phyloP scores from a whole-genome alignment of 2,113 vertebrate genomes.

The Bettongia penicillata region DNA sequence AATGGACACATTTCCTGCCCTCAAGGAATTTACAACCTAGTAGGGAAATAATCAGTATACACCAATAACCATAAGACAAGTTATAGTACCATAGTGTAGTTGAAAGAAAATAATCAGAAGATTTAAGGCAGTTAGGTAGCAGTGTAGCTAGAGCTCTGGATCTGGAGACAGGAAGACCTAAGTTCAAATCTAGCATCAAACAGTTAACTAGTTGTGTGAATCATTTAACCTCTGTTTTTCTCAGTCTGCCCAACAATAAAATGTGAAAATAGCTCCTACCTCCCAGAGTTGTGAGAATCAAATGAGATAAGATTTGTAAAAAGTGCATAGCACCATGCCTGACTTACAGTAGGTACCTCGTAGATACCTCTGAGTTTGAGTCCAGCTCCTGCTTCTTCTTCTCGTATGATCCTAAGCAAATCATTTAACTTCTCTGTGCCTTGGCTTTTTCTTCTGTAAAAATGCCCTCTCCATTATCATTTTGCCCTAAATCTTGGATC shows the following conservation, averaged over 20 bases:
- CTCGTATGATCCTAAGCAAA: too few species aligned
- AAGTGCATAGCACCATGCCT: background rate
- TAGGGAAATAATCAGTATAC: background rate
- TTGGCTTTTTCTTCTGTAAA: background rate
- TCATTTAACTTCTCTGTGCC: background rate
- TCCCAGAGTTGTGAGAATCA: background rate
- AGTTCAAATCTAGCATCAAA: background rate
- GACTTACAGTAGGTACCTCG: too few species aligned
- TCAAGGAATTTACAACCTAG: background rate
- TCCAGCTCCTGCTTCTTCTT: too few species aligned
- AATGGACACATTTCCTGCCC: background rate
- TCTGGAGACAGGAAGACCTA: background rate
- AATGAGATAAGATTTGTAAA: background rate
- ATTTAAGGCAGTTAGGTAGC: background rate
- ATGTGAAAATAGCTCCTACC: background rate
- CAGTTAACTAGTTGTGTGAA: background rate
- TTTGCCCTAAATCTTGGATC: background rate
- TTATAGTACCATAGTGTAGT: background rate
- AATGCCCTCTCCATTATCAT: background rate
- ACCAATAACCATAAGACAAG: background rate
- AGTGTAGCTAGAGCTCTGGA: background rate
- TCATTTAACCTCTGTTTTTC: background rate
- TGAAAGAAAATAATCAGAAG: background rate
- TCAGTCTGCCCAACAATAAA: background rate
- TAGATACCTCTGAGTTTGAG: too few species aligned